Percentiles rank a stretch among this genome's conserved stretches.
phyloP scores from a whole-genome alignment of 2,888 invertebrate genomes.

The Tineola bisselliella region DNA sequence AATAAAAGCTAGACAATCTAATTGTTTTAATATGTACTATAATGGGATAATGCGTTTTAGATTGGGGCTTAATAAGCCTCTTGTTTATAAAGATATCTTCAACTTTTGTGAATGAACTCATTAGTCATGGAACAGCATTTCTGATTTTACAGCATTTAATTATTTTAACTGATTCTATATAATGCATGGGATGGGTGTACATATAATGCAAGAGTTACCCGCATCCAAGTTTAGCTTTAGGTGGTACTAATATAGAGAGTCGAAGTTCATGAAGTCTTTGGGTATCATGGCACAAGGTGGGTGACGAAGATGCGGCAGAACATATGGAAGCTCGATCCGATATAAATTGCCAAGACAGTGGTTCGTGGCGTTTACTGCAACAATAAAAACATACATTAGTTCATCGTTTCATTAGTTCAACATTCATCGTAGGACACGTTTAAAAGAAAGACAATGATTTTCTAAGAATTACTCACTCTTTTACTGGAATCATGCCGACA shows the following conservation, averaged over 20 bases:
- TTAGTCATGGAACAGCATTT: too few relatives aligned
- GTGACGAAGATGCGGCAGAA: conserved; percentile 61
- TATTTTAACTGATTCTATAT: too few relatives aligned
- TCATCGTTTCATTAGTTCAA: too few relatives aligned
- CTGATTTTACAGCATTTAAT: too few relatives aligned
- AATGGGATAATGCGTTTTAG: too few relatives aligned
- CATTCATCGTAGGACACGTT: too few relatives aligned
- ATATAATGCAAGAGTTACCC: conserved; percentile 63
- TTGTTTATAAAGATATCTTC: too few relatives aligned
- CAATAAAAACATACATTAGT: conserved; percentile 11
- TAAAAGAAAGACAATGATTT: too few relatives aligned
- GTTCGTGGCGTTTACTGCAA: conserved; percentile 76
- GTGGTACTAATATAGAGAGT: conserved; percentile 82
- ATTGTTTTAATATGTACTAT: too few relatives aligned
- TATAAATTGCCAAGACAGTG: conserved; percentile 87
- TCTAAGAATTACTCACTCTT: conserved; percentile 80
- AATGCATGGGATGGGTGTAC: too few relatives aligned
- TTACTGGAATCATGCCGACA: conserved; percentile 93
- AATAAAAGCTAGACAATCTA: not conserved
- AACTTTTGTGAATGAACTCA: too few relatives aligned
- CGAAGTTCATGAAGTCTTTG: conserved; percentile 73
- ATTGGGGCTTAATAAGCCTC: too few relatives aligned
- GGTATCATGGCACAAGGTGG: conserved; percentile 53
- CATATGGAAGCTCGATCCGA: conserved; percentile 56
- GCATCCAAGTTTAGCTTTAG: conserved; percentile 85